Base-by-base conservation (phyloP, 2,113 vertebrate species). In the Sclerurus mexicanus region DNA sequence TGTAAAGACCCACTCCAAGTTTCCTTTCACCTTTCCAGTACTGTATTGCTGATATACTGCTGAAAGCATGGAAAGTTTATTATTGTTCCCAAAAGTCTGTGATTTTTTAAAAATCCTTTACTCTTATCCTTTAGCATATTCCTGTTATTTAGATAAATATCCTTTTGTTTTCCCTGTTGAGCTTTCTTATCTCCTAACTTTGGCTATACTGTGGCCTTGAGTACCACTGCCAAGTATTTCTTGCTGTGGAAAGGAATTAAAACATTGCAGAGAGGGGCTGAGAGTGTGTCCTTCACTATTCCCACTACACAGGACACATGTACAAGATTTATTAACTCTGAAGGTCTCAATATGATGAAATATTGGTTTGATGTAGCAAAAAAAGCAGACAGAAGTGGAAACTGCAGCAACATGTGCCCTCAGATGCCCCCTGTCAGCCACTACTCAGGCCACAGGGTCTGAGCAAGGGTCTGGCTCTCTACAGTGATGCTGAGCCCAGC, bases 51-150 rank as follows among this genome's bases (percentile, higher is more conserved):
- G 78, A 90, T 67, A 46, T 6, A 84, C 28, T 85, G 73, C 90
- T 93, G 73, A 84, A 88, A 75, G 80, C 73, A 93, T 16, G 92
- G 91, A 93, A 95, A 94, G 69, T 73, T 92, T 87, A 44, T 73
- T 87, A 91, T 62, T 90, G 64, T 58, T 94, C 86, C 90, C 95
- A 92, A 79, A 95, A 92, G 86, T 19, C 31, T 8, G 39, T 88
- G 40, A 7, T 52, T 15, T 72, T 76, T 44, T 44, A 19, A 19
- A 44, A 44, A 86, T 88, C 56, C 60, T 27, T 91, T 64, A 40
- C 49, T 87, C 40, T 22, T 93, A 60, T 83, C 53, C 60, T 81
- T 88, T 19, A 86, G 76, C 37, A 39, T 52, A 80, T 84, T 81
- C 68, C 73, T 78, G 52, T 82, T 93, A 87, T 93, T 93, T 84